Evolutionary conservation across 2,888 invertebrate species (phyloP), one percentile per base, ranked within the genome.

Genomic region (Villa cingulata): DNA sequence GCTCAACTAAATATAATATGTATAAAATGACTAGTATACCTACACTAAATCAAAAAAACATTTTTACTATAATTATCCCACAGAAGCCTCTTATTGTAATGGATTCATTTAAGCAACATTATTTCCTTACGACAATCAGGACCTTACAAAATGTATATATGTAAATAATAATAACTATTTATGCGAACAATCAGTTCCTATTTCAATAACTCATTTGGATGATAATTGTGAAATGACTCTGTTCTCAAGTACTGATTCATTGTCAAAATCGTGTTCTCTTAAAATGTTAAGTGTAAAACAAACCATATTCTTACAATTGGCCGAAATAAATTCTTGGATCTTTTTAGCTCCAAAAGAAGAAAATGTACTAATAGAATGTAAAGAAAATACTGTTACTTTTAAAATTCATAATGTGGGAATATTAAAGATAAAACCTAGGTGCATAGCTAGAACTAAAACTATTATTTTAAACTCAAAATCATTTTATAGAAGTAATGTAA

Each of bases 11-110:
- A 16, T 41, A 29, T 17, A 41, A 27, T 16, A n/a, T 32, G 10
- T 41, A 41, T 32, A 41, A 41, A 32, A 41, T 41, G 29, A 41
- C 41, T 29, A 27, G 17, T 9, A 16, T 41, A 17, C 41, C 41
- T n/a, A 41, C 5, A 17, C 10, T 29, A 14, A n/a, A 16, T 2
- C 16, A 41, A 4, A 41, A 27, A 7, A 41, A 29, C 12, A 29
- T 12, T 9, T 41, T 12, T 17, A 17, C 41, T 7, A n/a, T 41
- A 12, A 17, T 41, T 12, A 17, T 32, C 4, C 41, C 32, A n/a
- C 17, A 41, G 17, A 41, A 41, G 17, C 16, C 27, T 2, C 29
- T 29, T 27, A 41, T 41, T 7, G 14, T 32, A 27, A 9, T 41
- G 12, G 41, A 41, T 3, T n/a, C 7, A 2, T 12, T 17, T 7